Conservation (phyloP, 2,113 vertebrate genomes). For the Stictonetta naevosa region DNA sequence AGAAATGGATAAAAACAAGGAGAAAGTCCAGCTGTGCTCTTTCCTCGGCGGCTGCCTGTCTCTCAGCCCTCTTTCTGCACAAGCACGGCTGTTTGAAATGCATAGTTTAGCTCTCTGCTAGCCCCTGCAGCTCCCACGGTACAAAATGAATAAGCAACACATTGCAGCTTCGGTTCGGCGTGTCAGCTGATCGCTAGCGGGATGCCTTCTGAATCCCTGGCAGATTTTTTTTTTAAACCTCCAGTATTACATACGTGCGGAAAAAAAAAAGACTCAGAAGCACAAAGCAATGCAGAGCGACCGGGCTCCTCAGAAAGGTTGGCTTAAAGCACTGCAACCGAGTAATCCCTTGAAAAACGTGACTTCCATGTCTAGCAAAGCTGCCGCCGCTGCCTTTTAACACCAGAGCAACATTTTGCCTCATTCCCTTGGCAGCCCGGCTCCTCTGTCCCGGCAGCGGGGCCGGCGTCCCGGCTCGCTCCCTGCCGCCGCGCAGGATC, state of each 20-base stretch:
- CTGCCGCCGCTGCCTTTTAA: slow-evolving; percentile 75
- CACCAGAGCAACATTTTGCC: slow-evolving; percentile 76
- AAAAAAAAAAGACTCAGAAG: slow-evolving; percentile 65
- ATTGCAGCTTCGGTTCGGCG: slow-evolving; percentile 82
- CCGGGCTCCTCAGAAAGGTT: slow-evolving; percentile 70
- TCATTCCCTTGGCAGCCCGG: slow-evolving; percentile 76
- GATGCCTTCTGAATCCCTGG: slow-evolving; percentile 80
- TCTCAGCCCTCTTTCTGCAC: slow-evolving; percentile 85
- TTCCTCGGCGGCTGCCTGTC: slow-evolving; percentile 80
- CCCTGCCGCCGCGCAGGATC: slow-evolving; percentile 51
- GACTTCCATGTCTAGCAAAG: slow-evolving; percentile 77
- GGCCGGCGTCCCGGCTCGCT: slow-evolving; percentile 57
- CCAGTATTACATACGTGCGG: slow-evolving; percentile 77
- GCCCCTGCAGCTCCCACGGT: slow-evolving; percentile 85
- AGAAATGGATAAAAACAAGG: slow-evolving; percentile 93
- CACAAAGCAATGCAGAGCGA: slow-evolving; percentile 56
- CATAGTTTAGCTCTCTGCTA: slow-evolving; percentile 87
- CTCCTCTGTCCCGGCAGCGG: not conserved
- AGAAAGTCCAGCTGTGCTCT: slow-evolving; percentile 86
- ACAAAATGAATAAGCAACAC: slow-evolving; percentile 85
- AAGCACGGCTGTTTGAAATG: slow-evolving; percentile 85
- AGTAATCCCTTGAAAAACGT: slow-evolving; percentile 74
- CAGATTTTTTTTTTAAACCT: slow-evolving; percentile 67
- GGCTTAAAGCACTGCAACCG: slow-evolving; percentile 70
- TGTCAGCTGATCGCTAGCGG: slow-evolving; percentile 85